phyloP scores from a whole-genome alignment of 2,888 invertebrate genomes.

The Leuctra nigra region DNA sequence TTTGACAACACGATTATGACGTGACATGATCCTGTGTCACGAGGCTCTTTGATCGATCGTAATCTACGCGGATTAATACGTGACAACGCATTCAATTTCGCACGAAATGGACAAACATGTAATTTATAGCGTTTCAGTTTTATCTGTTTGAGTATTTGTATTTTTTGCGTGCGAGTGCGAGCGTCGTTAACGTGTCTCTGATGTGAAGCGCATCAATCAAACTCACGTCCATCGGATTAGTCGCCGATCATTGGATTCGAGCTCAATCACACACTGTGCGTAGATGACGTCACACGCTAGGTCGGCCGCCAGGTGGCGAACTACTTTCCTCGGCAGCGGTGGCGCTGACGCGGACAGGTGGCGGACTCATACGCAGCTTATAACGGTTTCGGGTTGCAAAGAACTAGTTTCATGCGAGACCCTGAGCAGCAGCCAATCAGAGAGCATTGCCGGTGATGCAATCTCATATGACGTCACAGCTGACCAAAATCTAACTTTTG shows the following conservation, averaged over 20 bases:
- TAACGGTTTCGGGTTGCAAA: too few relatives aligned
- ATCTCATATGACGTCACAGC: too few relatives aligned
- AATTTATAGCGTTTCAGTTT: constrained; percentile 2
- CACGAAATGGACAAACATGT: neutral
- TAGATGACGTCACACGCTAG: neutral
- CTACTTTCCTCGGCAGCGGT: neutral
- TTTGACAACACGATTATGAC: too few relatives aligned
- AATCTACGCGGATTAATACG: neutral
- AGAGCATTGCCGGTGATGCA: too few relatives aligned
- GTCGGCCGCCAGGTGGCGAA: neutral
- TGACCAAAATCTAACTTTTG: too few relatives aligned
- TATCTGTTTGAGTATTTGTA: neutral
- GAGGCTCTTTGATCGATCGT: constrained; percentile 3
- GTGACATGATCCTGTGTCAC: neutral
- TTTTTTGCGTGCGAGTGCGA: neutral
- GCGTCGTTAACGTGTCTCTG: neutral
- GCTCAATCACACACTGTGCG: too few relatives aligned
- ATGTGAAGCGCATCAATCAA: constrained; percentile 6
- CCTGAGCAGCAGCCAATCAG: too few relatives aligned
- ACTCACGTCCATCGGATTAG: neutral
- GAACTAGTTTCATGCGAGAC: too few relatives aligned
- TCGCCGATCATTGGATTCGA: neutral
- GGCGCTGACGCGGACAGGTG: too few relatives aligned
- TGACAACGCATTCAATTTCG: constrained; percentile 1
- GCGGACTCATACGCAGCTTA: too few relatives aligned